A percentile compares a stretch with the other conserved stretches of the same genome.
Evolutionary conservation across 2,113 vertebrate genomes (phyloP).

Genomic region (Alexandromys fortis): DNA sequence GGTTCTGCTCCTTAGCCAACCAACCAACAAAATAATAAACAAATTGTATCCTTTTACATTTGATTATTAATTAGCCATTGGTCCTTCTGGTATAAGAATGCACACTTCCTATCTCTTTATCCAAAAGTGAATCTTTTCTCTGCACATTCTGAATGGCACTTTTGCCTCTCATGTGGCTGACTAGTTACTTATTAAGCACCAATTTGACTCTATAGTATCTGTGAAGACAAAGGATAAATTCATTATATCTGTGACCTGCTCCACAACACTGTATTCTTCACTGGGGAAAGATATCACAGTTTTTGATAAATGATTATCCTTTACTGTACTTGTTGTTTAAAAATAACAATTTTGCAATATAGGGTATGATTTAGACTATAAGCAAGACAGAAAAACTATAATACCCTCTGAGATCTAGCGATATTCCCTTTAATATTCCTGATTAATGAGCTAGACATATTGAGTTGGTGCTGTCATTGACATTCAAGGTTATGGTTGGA

Average conservation of each 20-base stretch:
- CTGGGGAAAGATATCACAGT: neutral
- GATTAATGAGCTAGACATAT: no score
- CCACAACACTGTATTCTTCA: neutral
- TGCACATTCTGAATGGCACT: neutral
- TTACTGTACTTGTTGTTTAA: neutral
- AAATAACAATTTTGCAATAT: neutral
- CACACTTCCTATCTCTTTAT: neutral
- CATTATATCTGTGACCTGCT: neutral
- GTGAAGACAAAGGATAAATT: neutral
- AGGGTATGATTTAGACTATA: neutral
- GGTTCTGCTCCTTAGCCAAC: neutral
- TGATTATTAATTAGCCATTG: neutral
- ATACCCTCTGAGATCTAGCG: neutral
- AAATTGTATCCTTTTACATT: neutral
- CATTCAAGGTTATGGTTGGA: neutral
- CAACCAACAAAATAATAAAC: neutral
- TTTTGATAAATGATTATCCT: neutral
- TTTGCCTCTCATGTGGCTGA: neutral
- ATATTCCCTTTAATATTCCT: neutral
- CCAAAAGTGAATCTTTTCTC: neutral
- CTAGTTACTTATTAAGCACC: neutral
- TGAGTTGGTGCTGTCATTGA: neutral
- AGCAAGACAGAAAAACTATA: neutral
- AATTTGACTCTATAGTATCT: neutral
- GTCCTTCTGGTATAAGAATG: neutral